phyloP scores from a whole-genome alignment of 2,113 vertebrate genomes.

The Uria lomvia region DNA sequence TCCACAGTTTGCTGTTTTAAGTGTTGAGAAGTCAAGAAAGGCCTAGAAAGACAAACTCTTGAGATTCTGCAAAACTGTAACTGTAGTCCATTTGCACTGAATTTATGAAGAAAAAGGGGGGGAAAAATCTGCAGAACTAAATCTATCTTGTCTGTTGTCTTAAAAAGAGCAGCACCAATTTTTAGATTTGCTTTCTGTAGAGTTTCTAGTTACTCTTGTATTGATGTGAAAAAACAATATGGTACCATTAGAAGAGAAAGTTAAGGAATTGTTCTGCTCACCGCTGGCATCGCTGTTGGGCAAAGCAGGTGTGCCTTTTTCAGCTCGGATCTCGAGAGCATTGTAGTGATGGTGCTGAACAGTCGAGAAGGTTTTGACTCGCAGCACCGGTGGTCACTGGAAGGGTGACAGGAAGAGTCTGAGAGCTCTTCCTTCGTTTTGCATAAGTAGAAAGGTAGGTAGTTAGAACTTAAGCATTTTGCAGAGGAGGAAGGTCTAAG shows the following conservation, averaged over 20 bases:
- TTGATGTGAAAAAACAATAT: neutral
- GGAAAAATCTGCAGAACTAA: neutral
- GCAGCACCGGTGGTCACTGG: neutral
- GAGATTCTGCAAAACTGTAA: neutral
- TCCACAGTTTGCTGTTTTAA: neutral
- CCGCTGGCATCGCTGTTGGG: neutral
- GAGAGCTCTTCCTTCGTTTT: neutral
- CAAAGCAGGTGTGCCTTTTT: neutral
- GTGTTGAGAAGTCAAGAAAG: neutral
- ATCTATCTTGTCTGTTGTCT: neutral
- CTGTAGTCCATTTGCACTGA: neutral
- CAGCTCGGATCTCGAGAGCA: neutral
- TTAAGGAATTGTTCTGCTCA: neutral
- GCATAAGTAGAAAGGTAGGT: neutral
- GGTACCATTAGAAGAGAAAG: neutral
- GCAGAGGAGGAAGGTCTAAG: neutral
- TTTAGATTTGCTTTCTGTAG: neutral
- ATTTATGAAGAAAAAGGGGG: neutral
- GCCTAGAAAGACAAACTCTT: neutral
- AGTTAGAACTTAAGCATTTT: neutral
- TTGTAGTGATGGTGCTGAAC: neutral
- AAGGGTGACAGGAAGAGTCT: neutral
- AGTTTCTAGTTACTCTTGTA: neutral
- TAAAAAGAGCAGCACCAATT: neutral
- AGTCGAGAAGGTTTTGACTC: neutral